phyloP scores from a whole-genome alignment of 1,140 invertebrate species.

The Acromyrmex echinatior region DNA sequence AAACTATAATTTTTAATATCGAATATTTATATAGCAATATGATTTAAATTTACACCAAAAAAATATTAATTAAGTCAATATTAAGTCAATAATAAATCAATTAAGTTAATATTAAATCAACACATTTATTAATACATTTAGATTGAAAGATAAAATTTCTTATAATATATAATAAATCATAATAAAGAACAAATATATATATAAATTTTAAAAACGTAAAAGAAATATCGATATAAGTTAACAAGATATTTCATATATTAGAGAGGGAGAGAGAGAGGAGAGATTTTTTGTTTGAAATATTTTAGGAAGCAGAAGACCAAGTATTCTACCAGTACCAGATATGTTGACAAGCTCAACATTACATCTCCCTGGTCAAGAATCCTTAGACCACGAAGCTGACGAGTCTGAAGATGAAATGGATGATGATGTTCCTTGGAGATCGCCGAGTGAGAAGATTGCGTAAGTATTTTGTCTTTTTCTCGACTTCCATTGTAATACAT shows the following conservation, averaged over 20 bases:
- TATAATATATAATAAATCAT: background rate
- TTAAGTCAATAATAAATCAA: background rate
- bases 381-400: conserved; percentile 91
- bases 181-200: background rate
- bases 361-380: conserved; percentile 91
- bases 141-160: background rate
- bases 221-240: background rate
- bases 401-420: conserved; percentile 96
- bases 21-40: background rate
- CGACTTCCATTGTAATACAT: background rate
- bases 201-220: background rate
- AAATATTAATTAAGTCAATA: too few relatives aligned
- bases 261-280: background rate
- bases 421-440: conserved; percentile 95
- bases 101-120: background rate
- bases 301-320: conserved; percentile 93
- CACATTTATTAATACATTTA: too few relatives aligned
- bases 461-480: conserved; percentile 87
- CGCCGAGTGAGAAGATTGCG: conserved; percentile 96
- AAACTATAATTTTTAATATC: conserved; percentile 7
- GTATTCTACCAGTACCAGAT: conserved; percentile 95
- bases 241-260: background rate
- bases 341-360: conserved; percentile 93
- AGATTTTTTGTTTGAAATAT: background rate
- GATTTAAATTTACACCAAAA: background rate